Evolutionary conservation across 2,113 vertebrate genomes (phyloP).

Genomic region (Crocuta crocuta): DNA sequence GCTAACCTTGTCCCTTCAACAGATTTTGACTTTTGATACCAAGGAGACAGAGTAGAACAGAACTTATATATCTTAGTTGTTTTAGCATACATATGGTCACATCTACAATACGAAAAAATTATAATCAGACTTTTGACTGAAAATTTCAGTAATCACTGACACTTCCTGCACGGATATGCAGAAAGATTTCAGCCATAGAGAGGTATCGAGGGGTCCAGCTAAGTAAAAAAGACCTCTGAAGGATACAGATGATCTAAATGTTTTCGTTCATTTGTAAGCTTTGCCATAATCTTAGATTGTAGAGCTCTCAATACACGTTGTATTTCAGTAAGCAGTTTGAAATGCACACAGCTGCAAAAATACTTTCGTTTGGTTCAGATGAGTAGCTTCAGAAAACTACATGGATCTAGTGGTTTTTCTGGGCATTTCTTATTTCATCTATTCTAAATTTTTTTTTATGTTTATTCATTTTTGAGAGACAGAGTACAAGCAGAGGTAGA

Average conservation of each 20-base stretch:
- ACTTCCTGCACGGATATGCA: not conserved
- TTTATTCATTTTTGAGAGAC: no score
- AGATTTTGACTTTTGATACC: not conserved
- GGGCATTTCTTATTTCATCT: not conserved
- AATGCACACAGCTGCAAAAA: not conserved
- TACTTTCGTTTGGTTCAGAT: not conserved
- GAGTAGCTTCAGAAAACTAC: not conserved
- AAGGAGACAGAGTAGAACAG: constrained; percentile 10
- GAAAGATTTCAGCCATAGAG: not conserved
- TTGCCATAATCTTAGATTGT: not conserved
- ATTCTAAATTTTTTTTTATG: not conserved
- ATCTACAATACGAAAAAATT: not conserved
- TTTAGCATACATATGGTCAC: not conserved
- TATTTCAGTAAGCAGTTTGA: not conserved
- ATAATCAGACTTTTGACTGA: constrained; percentile 39
- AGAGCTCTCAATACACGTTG: not conserved
- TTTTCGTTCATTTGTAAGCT: not conserved
- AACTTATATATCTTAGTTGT: constrained; percentile 24
- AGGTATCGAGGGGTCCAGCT: not conserved
- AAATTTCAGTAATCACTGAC: not conserved
- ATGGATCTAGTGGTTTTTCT: not conserved
- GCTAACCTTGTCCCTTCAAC: not conserved
- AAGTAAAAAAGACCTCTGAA: not conserved
- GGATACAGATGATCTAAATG: not conserved
- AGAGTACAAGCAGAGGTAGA: no score